Percentiles rank a stretch among this genome's conserved stretches.
Evolutionary conservation across 2,113 vertebrate genomes (phyloP).

Genomic region (Turnix velox): DNA sequence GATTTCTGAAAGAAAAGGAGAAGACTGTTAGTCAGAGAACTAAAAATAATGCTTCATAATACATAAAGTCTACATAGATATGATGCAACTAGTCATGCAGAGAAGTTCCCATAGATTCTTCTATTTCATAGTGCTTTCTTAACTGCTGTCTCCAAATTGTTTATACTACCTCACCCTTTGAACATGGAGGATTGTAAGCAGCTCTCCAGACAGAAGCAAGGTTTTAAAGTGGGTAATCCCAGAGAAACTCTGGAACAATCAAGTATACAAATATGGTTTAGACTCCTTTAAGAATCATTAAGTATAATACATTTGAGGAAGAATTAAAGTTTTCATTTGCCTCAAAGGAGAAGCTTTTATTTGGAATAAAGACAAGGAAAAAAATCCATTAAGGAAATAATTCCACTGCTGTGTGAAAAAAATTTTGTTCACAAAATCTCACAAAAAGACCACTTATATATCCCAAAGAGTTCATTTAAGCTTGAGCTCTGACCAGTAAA

Average conservation of each 20-base stretch:
- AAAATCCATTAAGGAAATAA: neutral
- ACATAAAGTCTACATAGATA: neutral
- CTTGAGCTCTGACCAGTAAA: neutral
- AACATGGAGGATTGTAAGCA: neutral
- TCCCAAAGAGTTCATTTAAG: neutral
- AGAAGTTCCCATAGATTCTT: neutral
- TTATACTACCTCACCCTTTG: neutral
- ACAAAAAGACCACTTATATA: neutral
- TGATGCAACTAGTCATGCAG: neutral
- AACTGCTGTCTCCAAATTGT: neutral
- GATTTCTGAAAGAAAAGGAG: conserved; percentile 81
- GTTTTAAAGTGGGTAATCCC: neutral
- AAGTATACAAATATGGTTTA: neutral
- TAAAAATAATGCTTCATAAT: neutral
- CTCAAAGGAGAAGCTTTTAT: neutral
- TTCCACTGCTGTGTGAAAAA: neutral
- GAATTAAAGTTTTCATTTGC: neutral
- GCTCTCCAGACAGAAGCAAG: neutral
- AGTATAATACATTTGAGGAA: neutral
- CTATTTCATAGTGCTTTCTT: neutral
- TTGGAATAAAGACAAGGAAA: neutral
- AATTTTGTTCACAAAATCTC: neutral
- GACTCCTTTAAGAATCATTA: neutral
- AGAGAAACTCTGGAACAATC: neutral
- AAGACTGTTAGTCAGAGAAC: neutral